These are phyloP conservation scores for Orthonevra nobilis DNA, from an alignment of 2,888 invertebrate genomes.

Conservation along the genomic window DNA sequence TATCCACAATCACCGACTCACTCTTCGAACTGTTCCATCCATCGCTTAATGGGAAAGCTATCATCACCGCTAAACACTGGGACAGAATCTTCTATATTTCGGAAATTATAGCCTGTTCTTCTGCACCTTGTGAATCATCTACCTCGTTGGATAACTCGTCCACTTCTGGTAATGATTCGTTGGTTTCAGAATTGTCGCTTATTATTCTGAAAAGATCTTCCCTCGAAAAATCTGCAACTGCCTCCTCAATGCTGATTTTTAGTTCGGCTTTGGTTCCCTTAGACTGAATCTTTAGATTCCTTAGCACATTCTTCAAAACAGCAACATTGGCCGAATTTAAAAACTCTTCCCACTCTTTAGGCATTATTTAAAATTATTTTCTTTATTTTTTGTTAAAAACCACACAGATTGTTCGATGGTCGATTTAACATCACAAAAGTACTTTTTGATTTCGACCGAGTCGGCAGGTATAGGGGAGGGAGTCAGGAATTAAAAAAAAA, in stretches of 20 bases:
- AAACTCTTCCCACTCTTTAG: not conserved
- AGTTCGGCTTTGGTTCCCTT: not conserved
- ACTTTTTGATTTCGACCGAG: too few species aligned
- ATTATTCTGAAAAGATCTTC: not conserved
- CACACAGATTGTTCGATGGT: too few species aligned
- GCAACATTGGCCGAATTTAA: not conserved
- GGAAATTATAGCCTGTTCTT: not conserved
- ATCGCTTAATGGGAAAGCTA: not conserved
- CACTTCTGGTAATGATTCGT: not conserved
- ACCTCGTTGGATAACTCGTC: not conserved
- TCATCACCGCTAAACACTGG: not conserved
- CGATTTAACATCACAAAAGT: too few species aligned
- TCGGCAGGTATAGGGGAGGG: too few species aligned
- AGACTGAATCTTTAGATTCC: not conserved
- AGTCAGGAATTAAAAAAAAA: too few species aligned
- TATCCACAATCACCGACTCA: not conserved
- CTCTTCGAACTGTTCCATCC: constrained; percentile 7
- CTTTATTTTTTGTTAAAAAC: too few species aligned
- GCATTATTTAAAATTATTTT: not conserved
- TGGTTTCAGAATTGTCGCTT: not conserved
- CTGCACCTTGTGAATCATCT: too few species aligned
- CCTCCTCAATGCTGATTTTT: not conserved
- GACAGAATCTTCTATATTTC: not conserved
- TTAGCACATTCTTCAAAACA: too few species aligned
- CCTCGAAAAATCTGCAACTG: not conserved